A percentile compares a stretch with the other conserved stretches of the same genome.
These are phyloP conservation scores for Patella pellucida DNA, from an alignment of 2,888 invertebrate species.

Conservation along the genomic window DNA sequence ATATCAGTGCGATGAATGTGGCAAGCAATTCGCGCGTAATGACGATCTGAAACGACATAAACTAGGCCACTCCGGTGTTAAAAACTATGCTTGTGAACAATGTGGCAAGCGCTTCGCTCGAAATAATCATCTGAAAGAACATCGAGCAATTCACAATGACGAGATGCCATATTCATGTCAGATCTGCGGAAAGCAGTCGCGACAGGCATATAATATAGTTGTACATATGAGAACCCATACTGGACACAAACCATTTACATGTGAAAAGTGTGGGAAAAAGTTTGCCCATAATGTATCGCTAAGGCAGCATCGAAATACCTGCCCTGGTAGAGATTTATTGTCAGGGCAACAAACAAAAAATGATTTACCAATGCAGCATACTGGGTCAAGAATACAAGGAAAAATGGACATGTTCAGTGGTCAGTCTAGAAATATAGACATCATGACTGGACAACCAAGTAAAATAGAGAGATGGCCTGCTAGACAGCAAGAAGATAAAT, in stretches of 20 bases:
- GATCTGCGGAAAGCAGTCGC: background rate
- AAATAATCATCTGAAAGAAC: background rate
- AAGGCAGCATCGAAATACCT: background rate
- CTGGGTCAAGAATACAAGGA: too few species aligned
- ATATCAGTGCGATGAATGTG: background rate
- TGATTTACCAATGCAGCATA: too few species aligned
- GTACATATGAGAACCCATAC: background rate
- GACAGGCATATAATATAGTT: background rate
- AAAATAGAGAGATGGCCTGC: too few species aligned
- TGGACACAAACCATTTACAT: background rate
- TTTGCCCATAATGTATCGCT: constrained; percentile 1
- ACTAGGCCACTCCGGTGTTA: background rate
- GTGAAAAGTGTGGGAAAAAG: background rate
- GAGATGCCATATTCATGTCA: background rate
- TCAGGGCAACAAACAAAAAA: too few species aligned
- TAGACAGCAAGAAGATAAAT: too few species aligned
- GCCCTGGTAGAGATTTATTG: too few species aligned
- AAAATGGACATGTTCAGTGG: too few species aligned
- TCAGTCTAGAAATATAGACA: too few species aligned
- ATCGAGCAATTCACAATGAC: background rate
- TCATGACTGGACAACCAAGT: too few species aligned
- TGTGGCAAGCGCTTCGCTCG: background rate
- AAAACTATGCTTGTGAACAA: background rate
- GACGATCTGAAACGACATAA: background rate
- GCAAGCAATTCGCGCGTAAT: background rate